Percentiles rank a stretch among this genome's conserved stretches.
These are phyloP conservation scores for Teleogryllus occipitalis DNA, from an alignment of 1,140 invertebrate species.

Conservation along the genomic window DNA sequence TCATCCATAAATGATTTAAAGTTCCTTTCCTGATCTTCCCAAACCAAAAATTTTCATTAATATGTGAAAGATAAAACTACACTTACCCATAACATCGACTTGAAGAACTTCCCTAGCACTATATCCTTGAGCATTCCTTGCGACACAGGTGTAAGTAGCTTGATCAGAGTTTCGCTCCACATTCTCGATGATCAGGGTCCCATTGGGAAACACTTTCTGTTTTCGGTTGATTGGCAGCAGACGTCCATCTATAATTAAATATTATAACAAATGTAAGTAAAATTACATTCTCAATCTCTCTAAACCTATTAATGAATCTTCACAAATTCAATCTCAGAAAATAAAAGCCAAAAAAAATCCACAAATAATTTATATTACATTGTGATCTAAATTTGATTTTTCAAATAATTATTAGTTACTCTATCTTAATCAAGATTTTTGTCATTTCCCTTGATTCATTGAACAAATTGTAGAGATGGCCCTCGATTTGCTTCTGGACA, in stretches of 20 bases:
- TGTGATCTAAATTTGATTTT: too few relatives aligned
- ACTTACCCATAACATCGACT: conserved; percentile 93
- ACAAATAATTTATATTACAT: too few relatives aligned
- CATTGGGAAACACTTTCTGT: conserved; percentile 88
- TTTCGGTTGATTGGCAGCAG: conserved; percentile 88
- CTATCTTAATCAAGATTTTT: too few relatives aligned
- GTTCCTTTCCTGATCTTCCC: too few relatives aligned
- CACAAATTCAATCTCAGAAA: too few relatives aligned
- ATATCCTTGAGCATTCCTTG: conserved; percentile 81
- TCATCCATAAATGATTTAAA: too few relatives aligned
- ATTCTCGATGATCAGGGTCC: conserved; percentile 87
- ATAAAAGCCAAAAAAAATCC: too few relatives aligned
- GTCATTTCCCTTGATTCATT: too few relatives aligned
- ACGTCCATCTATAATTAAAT: conserved; percentile 41
- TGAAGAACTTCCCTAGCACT: conserved; percentile 76
- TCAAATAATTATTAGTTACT: too few relatives aligned
- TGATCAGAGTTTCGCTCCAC: conserved; percentile 87
- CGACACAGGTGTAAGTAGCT: conserved; percentile 89
- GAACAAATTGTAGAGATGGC: too few relatives aligned
- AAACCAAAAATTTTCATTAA: background rate
- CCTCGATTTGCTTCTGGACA: too few relatives aligned
- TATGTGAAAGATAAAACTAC: background rate
- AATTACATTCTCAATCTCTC: background rate
- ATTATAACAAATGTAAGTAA: background rate
- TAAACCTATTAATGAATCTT: too few relatives aligned